Base-by-base conservation (phyloP, 2,113 vertebrate species). In the Ancistrus triradiatus region DNA sequence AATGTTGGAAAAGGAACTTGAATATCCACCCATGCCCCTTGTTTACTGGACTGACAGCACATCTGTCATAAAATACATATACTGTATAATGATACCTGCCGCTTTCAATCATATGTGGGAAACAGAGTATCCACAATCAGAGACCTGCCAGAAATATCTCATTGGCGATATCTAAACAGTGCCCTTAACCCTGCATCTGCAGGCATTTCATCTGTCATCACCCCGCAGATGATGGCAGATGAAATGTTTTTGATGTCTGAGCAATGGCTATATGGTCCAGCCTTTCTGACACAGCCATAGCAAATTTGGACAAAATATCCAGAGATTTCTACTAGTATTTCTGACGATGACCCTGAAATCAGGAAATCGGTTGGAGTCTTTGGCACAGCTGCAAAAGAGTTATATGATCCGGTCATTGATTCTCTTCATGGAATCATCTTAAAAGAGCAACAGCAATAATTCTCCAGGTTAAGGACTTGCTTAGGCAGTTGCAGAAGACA, bases 11-110 rank as follows among this genome's bases (percentile, higher is more conserved):
- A 6, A 4, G 1, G 62, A 74, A 19, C 6, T 74, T 0, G n/a
- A 77, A 6, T 9, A 50, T 10, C 6, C n/a, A 2, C 11, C 69
- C 2, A 9, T 56, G 9, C 25, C 51, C 0, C 49, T 62, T 2
- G 0, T 0, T 1, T 77, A 73, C 40, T 70, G 64, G 75, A 71
- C 71, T 7, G 71, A 71, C 18, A 72, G 65, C 11, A 56, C 59
- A 11, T 60, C 55, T 14, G 69, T 75, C 3, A 3, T 64, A 0
- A 68, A 68, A n/a, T 64, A 64, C 6, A 44, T 44, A 7, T n/a
- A n/a, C n/a, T n/a, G n/a, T 22, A 47, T 17, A 64, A 64, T 64
- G 49, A 53, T 6, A 7, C 21, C 2, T 13, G 46, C n/a, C 24
- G 46, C 33, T 63, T 63, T 40, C 19, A 25, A 3, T 27, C 46